Base-by-base conservation (phyloP, 1,140 invertebrate genomes). In the Druon quercuslanigerum region DNA sequence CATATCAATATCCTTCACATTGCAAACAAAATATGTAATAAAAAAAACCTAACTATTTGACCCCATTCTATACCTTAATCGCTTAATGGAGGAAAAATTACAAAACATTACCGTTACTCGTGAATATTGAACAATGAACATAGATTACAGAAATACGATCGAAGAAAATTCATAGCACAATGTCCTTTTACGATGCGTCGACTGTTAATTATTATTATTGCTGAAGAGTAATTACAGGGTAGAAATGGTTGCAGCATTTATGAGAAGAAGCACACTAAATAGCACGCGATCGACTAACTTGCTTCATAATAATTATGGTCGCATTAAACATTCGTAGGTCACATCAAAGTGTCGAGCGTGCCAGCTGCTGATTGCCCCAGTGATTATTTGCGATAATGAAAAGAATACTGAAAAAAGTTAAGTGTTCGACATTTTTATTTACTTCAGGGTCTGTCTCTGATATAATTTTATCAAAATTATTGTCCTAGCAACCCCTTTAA, bases 301-400 rank as follows among this genome's bases (percentile, higher is more conserved):
- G 52, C 83, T 78, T 86, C 77, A 77, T 86, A 86, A 86, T 85
- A 84, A 86, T 86, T 84, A 86, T 73, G 17, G 25, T 46, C 76
- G 54, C 82, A 85, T 85, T 85, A 82, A 85, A 85, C 78, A 85
- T 85, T 85, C 76, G 82, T 78, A 66, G 71, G 76, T 80, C 81
- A 84, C 75, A 57, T 81, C 79, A 80, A 85, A 80, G 79, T 83
- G 79, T 33, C 52, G 52, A 70, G 40, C 25, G 73, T 75, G 54
- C 33, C 57, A 51, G 56, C 75, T 66, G 60, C 60, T 66, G 40
- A 66, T 66, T 14, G 33, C 46, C 60, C 40, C 5, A 33, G 40
- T 46, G 40, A 46, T 46, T 66, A 66, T 46, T 66, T 25, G n/a
- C 40, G 60, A 40, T 5, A 25, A 66, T 66, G 14, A 66, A 46